Percentiles rank a stretch among this genome's conserved stretches.
phyloP scores from a whole-genome alignment of 1,140 invertebrate species.

The Halesus radiatus region DNA sequence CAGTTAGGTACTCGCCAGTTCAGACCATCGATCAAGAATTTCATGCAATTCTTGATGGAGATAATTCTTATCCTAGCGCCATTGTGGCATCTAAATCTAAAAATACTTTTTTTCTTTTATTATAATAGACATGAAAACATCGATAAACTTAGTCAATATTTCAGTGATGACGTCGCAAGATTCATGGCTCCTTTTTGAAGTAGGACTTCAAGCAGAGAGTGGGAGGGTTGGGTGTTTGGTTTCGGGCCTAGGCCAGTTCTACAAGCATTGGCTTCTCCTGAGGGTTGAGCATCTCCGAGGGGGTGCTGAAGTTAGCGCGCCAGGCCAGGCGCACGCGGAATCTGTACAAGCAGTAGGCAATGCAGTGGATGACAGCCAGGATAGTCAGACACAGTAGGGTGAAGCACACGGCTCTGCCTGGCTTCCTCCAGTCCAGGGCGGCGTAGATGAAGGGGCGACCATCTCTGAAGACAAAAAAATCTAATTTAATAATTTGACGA shows the following conservation, averaged over 20 bases:
- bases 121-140: no score
- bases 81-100: no score
- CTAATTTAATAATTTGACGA: background rate
- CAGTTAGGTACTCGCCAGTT: no score
- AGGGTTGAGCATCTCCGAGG: background rate
- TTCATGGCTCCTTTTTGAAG: no score
- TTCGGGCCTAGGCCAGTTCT: slow-evolving; percentile 22
- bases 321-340: slow-evolving; percentile 22
- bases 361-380: slow-evolving; percentile 17
- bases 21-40: no score
- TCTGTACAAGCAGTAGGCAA: slow-evolving; percentile 17
- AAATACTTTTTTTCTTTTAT: no score
- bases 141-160: no score
- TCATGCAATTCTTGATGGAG: no score
- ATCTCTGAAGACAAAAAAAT: slow-evolving; percentile 65
- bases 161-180: no score
- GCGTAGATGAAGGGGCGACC: slow-evolving; percentile 78
- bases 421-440: slow-evolving; percentile 77
- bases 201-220: no score
- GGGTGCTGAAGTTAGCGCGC: background rate
- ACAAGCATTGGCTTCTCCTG: slow-evolving; percentile 52
- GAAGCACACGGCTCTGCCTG: slow-evolving; percentile 36
- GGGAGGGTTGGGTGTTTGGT: no score
- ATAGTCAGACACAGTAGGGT: slow-evolving; percentile 12
- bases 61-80: no score